Percentiles rank a stretch among this genome's conserved stretches.
Conservation (phyloP, 2,888 invertebrate genomes). For the Eupithecia vulgata region DNA sequence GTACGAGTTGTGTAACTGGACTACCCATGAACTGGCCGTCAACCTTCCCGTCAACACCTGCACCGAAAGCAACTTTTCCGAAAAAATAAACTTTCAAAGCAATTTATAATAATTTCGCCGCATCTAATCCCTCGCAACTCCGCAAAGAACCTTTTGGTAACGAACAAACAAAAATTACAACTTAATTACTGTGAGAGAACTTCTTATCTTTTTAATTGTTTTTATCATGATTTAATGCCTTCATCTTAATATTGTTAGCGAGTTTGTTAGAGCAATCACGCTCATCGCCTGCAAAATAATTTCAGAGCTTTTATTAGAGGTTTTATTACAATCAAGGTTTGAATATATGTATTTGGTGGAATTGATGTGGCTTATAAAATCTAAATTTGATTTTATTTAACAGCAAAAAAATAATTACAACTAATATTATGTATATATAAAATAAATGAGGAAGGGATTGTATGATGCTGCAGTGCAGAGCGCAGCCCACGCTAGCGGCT, state of each 20-base stretch:
- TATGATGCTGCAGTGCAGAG: neutral
- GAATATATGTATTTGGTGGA: neutral
- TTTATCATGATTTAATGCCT: slow-evolving; percentile 66
- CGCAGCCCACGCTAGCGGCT: neutral
- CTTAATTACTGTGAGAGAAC: slow-evolving; percentile 61
- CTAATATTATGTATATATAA: no score
- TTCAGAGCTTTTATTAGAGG: slow-evolving; percentile 1
- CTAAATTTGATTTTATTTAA: no score
- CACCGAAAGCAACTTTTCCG: slow-evolving; percentile 15
- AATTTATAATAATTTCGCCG: slow-evolving; percentile 26
- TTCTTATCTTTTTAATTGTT: slow-evolving; percentile 68
- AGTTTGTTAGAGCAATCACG: slow-evolving; percentile 49
- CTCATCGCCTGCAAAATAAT: neutral
- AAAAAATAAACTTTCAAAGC: slow-evolving; percentile 16
- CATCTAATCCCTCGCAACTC: slow-evolving; percentile 30
- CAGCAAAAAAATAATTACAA: no score
- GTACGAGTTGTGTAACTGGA: no score
- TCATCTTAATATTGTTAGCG: slow-evolving; percentile 48
- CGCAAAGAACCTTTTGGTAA: slow-evolving; percentile 48
- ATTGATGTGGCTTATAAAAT: neutral
- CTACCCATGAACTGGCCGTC: no score
- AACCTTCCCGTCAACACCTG: no score
- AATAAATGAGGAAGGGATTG: no score
- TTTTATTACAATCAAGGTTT: neutral
- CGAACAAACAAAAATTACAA: slow-evolving; percentile 67